Base-by-base conservation (phyloP, 2,113 vertebrate genomes). In the Bufo gargarizans region DNA sequence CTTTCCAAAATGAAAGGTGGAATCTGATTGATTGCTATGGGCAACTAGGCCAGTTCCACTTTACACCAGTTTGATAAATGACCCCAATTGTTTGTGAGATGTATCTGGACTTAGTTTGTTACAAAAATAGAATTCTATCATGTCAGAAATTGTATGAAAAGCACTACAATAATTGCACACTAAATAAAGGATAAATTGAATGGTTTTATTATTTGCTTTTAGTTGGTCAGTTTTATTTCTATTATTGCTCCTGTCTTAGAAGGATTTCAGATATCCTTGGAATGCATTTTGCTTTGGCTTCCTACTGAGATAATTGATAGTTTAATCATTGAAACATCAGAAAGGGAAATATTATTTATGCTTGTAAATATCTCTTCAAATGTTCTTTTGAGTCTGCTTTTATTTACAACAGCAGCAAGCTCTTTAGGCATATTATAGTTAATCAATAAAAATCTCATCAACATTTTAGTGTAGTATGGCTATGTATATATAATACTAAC, bases 341-440 rank as follows among this genome's bases (percentile, higher is more conserved):
- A 79, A 86, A 67, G 12, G 76, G 76, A 63, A 86, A 77, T 78
- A 86, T 86, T 86, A 79, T 86, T 78, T 79, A 86, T 86, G 85
- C 50, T 67, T 78, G 59, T 67, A 86, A 79, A 86, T 79, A 86
- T 59, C 61, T 86, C 47, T 79, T 79, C 53, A 86, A 55, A 67
- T 78, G 85, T 86, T 53, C 85, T 63, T 77, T 84, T 79, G 61
- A 65, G 85, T 55, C 74, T 79, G 49, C 56, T 22, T 86, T 86
- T 78, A 86, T 86, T 86, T 78, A 86, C 58, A 86, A 50, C 85
- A 78, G 59, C 85, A 86, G 74, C 13, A 59, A 76, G 76, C 85
- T 86, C 47, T 77, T 86, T 77, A 86, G 85, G 49, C 61, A 79
- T 49, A 77, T 86, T 86, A 86, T 77, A 22, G 74, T 63, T 77